Base-by-base conservation (phyloP, 2,113 vertebrate genomes). In the Ceyx melanurus region DNA sequence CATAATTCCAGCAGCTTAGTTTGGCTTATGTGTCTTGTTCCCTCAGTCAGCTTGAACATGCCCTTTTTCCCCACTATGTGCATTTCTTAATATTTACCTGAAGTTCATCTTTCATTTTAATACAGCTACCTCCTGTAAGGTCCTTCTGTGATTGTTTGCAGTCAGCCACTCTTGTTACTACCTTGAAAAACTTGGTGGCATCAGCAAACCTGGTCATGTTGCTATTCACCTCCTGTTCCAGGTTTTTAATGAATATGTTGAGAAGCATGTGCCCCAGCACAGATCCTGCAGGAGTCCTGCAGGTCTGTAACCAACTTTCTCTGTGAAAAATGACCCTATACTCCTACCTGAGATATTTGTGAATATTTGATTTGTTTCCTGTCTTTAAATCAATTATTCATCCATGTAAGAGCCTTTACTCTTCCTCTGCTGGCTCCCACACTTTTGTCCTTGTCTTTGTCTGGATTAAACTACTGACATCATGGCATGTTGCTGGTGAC, bases 241-340 rank as follows among this genome's bases (percentile, higher is more conserved):
- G 91, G 93, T 93, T 94, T 95, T 86, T 95, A 92, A 85, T 95
- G 87, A 94, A 40, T 89, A 48, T 95, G 35, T 93, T 96, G 91
- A 93, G 94, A 93, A 94, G 93, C 89, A 79, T 92, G 77, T 92
- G 66, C 89, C 91, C 86, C 86, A 92, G 91, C 81, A 95, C 89
- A 96, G 89, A 93, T 93, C 86, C 91, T 95, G 94, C 93, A 94
- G 77, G 73, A 94, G 80, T 93, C 86, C 83, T 95, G 92, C 91
- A 95, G 95, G 91, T 95, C 91, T 96, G 91, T 96, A 94, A 95
- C 76, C 86, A 93, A 90, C 68, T 66, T 90, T 62, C 57, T 82
- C 64, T 93, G 42, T 94, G 89, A 81, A 93, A 91, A 94, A 84
- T 68, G 42, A 91, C 45, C 66, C 74, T 84, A 82, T 68, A 18